Base-by-base conservation (phyloP, 1,140 invertebrate genomes). In the Bradysia coprophila region DNA sequence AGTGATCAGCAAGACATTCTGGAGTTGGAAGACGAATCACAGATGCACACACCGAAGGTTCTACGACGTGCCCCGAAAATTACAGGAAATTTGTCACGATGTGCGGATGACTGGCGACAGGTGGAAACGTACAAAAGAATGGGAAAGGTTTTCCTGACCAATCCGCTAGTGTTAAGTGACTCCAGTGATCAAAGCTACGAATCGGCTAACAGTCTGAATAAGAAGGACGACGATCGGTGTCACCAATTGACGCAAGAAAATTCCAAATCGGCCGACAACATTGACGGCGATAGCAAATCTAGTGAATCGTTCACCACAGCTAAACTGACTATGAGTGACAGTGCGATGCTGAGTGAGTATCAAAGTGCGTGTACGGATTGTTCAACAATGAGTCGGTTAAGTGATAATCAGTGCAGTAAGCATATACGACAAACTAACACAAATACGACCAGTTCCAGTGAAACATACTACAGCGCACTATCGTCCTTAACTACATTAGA, bases 11-110 rank as follows among this genome's bases (percentile, higher is more conserved):
- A 41, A 43, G 24, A 38, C 37, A 32, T 21, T 43, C 18, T 22
- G 33, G 13, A 43, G 44, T 15, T 22, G 42, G 21, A 45, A 49
- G 40, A 23, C 18, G 49, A 60, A 52, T 54, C 63, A 49, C 54
- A 65, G 51, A 44, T 66, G 46, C 63, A 61, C 37, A 67, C 66
- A 9, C 66, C 66, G 4, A 65, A 61, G 48, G 57, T 69, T 2
- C 71, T 78, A 67, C 55, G 74, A 40, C 60, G 75, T 40, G 76
- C 75, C 2, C 73, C 73, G 2, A 77, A 77, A 52, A 76, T 77
- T 40, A 64, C 64, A 20, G 72, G 72, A 46, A 75, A 71, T 55
- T 57, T 78, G 18, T 69, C 72, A 9, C 73, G 67, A 22, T 76
- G 74, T 53, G 75, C 74, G 28, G 74, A 76, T 52, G 74, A 78